These are phyloP conservation scores for Alethe castanea DNA, from an alignment of 2,113 vertebrate species.

Conservation along the genomic window DNA sequence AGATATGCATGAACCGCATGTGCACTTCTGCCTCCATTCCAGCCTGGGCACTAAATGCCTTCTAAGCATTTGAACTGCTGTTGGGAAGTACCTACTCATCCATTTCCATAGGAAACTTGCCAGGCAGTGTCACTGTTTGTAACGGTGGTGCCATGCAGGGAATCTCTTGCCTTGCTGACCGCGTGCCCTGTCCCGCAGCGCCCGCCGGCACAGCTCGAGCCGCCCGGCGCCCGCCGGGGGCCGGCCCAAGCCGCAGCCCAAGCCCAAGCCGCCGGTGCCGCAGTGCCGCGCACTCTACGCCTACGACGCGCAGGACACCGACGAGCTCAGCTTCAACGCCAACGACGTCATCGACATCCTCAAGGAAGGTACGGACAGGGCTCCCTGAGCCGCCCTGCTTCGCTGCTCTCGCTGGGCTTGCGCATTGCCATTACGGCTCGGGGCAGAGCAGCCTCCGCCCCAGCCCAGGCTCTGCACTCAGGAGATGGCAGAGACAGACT, in stretches of 20 bases:
- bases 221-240: constrained; percentile 89
- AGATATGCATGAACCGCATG: not conserved
- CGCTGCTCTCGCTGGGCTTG: too few species aligned
- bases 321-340: constrained; percentile 98
- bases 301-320: constrained; percentile 97
- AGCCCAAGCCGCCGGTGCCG: constrained; percentile 95
- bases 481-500: not conserved
- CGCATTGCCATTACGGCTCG: accelerated
- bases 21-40: not conserved
- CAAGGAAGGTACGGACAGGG: constrained; percentile 82
- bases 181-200: constrained; percentile 58
- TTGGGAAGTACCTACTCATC: not conserved
- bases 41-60: not conserved
- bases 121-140: not conserved
- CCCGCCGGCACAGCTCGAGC: constrained; percentile 82
- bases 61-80: not conserved
- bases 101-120: not conserved
- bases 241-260: constrained; percentile 92
- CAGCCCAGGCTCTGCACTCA: not conserved
- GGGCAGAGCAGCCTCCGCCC: too few species aligned
- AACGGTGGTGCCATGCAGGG: not conserved
- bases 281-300: constrained; percentile 96
- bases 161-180: too few species aligned
- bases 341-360: constrained; percentile 93
- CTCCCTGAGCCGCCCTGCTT: not conserved